Percentiles rank a stretch among this genome's conserved stretches.
Conservation (phyloP, 2,113 vertebrate species). For the Kryptolebias marmoratus region DNA sequence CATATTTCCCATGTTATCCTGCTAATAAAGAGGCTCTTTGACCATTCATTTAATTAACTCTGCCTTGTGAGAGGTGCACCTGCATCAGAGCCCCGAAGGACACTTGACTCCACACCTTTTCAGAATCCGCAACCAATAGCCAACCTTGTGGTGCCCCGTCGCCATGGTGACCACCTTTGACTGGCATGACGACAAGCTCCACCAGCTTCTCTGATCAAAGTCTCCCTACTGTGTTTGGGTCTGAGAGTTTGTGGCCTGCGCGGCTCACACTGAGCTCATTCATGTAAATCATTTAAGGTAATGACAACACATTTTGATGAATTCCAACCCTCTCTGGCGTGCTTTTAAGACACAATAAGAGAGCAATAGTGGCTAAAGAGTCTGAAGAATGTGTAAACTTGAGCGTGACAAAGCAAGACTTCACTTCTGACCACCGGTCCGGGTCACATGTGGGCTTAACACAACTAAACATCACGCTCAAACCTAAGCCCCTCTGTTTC, state of each 20-base stretch:
- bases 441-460: constrained; percentile 59
- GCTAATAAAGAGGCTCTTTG: constrained; percentile 40
- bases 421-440: constrained; percentile 32
- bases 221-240: constrained; percentile 49
- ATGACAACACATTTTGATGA: constrained; percentile 1
- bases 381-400: constrained; percentile 11
- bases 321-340: neutral
- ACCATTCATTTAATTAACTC: constrained; percentile 17
- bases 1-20: constrained; percentile 29
- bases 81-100: constrained; percentile 35
- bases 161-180: constrained; percentile 63
- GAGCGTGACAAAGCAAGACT: constrained; percentile 7
- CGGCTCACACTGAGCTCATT: constrained; percentile 31
- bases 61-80: constrained; percentile 26
- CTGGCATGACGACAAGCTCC: constrained; percentile 69
- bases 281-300: constrained; percentile 34
- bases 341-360: neutral
- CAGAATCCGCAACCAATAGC: constrained; percentile 40
- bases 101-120: constrained; percentile 22
- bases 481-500: constrained; percentile 65
- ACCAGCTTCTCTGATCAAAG: constrained; percentile 73
- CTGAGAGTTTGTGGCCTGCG: constrained; percentile 34
- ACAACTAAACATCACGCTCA: constrained; percentile 56
- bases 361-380: no score
- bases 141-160: constrained; percentile 60